phyloP scores from a whole-genome alignment of 2,888 invertebrate genomes.

The Eilema depressum region DNA sequence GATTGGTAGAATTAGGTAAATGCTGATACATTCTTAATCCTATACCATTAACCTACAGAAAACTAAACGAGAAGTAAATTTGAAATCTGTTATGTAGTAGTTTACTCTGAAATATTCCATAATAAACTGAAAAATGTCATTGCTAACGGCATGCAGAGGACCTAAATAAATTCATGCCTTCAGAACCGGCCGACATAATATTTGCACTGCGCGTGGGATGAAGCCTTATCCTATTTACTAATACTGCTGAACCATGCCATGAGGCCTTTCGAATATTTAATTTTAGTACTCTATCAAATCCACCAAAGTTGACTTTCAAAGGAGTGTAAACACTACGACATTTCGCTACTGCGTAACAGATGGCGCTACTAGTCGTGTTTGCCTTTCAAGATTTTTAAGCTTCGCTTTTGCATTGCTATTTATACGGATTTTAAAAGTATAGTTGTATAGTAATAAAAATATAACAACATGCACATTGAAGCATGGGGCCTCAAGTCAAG shows the following conservation, averaged over 20 bases:
- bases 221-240: constrained; percentile 52
- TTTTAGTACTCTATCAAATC: constrained; percentile 18
- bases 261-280: constrained; percentile 31
- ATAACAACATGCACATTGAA: too few species aligned
- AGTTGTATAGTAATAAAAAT: not conserved
- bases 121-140: not conserved
- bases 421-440: not conserved
- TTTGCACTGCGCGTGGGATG: constrained; percentile 43
- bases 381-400: too few species aligned
- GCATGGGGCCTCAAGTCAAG: too few species aligned
- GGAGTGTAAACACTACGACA: constrained; percentile 26
- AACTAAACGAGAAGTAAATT: not conserved
- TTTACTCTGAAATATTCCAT: not conserved
- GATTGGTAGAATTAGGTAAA: not conserved
- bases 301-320: not conserved
- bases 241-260: constrained; percentile 28
- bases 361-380: constrained; percentile 60
- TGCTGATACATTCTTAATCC: not conserved
- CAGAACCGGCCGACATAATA: not conserved
- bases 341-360: constrained; percentile 73
- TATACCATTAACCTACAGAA: not conserved
- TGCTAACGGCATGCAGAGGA: not conserved
- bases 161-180: not conserved
- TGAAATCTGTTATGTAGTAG: not conserved
- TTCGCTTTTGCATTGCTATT: not conserved